Percentiles rank a stretch among this genome's conserved stretches.
These are phyloP conservation scores for Prionace glauca DNA, from an alignment of 2,797 vertebrate genomes.

Conservation along the genomic window DNA sequence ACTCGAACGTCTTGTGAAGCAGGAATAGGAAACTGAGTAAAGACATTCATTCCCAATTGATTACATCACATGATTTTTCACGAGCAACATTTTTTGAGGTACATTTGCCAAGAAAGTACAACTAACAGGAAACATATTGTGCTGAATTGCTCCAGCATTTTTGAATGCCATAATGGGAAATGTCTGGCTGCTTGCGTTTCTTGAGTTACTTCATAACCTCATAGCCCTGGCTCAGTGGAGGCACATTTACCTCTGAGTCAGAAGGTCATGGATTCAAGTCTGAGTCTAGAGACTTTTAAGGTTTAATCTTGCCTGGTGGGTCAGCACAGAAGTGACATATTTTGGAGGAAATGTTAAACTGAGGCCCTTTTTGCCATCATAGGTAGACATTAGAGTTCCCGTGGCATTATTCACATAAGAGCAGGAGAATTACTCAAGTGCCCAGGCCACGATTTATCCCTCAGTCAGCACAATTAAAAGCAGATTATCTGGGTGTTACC, in stretches of 20 bases:
- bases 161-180: constrained; percentile 30
- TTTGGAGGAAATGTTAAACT: neutral
- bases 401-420: neutral
- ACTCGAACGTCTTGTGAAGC: neutral
- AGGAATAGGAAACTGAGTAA: neutral
- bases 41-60: neutral
- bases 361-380: neutral
- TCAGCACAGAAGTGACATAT: neutral
- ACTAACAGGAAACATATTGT: constrained; percentile 24
- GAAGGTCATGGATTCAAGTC: neutral
- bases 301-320: neutral
- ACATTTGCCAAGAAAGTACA: neutral
- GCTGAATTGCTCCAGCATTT: neutral
- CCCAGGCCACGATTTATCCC: neutral
- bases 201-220: neutral
- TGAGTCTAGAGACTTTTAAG: neutral
- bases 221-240: neutral
- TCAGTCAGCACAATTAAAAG: neutral
- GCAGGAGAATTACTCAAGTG: neutral
- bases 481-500: neutral
- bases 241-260: neutral
- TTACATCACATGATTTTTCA: constrained; percentile 16
- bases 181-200: neutral
- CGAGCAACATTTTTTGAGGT: neutral
- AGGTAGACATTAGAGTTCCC: neutral